Evolutionary conservation across 2,888 invertebrate genomes (phyloP).

Genomic region (Chouioia cunea): DNA sequence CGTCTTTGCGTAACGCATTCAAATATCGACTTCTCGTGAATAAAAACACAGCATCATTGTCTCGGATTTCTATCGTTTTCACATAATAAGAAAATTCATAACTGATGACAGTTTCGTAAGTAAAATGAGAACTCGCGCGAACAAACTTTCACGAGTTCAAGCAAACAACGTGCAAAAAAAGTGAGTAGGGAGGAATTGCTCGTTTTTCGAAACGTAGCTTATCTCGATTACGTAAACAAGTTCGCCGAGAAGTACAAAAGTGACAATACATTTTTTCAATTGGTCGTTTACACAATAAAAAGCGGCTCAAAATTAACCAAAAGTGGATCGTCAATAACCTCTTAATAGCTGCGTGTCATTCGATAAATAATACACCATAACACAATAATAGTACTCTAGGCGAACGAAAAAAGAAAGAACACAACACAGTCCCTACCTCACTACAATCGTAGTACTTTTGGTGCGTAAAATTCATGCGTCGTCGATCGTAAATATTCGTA

Average conservation of each 20-base stretch:
- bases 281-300: slow-evolving; percentile 9
- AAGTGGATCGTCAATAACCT: not conserved
- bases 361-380: slow-evolving; percentile 34
- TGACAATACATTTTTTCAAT: too few relatives aligned
- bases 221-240: slow-evolving; percentile 15
- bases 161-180: slow-evolving; percentile 38
- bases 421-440: slow-evolving; percentile 31
- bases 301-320: slow-evolving; percentile 1
- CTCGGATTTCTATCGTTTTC: slow-evolving; percentile 22
- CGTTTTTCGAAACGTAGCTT: slow-evolving; percentile 11
- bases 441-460: slow-evolving; percentile 44
- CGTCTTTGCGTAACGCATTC: slow-evolving; percentile 4
- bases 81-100: slow-evolving; percentile 29
- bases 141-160: slow-evolving; percentile 37
- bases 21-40: slow-evolving; percentile 25
- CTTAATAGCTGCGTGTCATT: slow-evolving; percentile 23
- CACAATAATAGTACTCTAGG: slow-evolving; percentile 38
- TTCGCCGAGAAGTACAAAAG: too few relatives aligned
- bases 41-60: slow-evolving; percentile 23
- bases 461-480: slow-evolving; percentile 45
- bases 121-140: slow-evolving; percentile 12
- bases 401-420: slow-evolving; percentile 36
- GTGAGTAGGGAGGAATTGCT: slow-evolving; percentile 1
- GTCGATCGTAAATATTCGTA: slow-evolving; percentile 26
- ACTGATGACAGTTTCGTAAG: slow-evolving; percentile 36